phyloP scores from a whole-genome alignment of 92 coral and sea anemone genomes.

The Ricordea florida region DNA sequence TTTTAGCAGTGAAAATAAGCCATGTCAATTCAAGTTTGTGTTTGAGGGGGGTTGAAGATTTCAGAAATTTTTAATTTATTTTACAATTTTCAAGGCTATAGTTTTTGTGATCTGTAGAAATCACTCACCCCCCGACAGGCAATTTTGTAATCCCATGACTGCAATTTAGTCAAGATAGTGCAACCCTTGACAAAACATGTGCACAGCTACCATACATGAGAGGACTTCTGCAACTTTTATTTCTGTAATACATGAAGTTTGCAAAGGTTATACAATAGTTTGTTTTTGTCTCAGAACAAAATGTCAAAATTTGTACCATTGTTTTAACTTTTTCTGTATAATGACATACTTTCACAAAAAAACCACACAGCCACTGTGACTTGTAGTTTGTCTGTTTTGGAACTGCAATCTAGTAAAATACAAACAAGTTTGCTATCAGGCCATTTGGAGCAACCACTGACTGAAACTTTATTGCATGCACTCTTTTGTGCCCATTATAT shows the following conservation, averaged over 20 bases:
- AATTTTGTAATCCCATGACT: neutral
- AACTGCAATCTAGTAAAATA: neutral
- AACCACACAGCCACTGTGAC: neutral
- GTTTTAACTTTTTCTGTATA: neutral
- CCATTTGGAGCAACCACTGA: neutral
- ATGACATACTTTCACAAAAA: neutral
- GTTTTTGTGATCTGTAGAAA: neutral
- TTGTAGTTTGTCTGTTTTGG: neutral
- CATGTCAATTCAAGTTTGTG: neutral
- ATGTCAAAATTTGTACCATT: neutral
- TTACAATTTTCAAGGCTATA: neutral
- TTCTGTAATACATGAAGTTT: neutral
- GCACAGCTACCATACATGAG: neutral
- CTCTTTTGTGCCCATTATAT: neutral
- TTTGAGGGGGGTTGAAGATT: neutral
- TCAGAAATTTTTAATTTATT: neutral
- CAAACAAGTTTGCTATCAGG: neutral
- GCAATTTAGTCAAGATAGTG: neutral
- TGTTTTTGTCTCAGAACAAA: neutral
- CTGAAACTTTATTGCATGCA: neutral
- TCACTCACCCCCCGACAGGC: neutral
- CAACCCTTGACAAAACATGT: no score
- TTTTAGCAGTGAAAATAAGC: neutral
- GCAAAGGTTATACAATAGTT: neutral
- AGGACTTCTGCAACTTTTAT: neutral